These are phyloP conservation scores for Tiliqua scincoides DNA, from an alignment of 2,113 vertebrate genomes.

Conservation along the genomic window DNA sequence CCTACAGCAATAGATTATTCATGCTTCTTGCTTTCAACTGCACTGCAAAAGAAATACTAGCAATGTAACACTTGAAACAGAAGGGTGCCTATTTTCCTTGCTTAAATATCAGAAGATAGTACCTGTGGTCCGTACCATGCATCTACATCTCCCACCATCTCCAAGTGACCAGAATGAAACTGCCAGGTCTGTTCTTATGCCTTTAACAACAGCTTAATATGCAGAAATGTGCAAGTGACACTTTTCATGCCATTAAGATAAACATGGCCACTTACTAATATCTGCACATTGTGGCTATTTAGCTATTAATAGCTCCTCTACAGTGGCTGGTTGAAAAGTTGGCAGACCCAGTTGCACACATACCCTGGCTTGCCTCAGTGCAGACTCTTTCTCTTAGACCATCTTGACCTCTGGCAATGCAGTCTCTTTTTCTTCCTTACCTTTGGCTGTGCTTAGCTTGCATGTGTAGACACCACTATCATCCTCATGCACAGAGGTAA, in stretches of 20 bases:
- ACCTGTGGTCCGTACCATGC: background rate
- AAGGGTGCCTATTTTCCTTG: background rate
- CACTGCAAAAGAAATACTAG: background rate
- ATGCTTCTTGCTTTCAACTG: background rate
- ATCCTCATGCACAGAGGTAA: constrained; percentile 96
- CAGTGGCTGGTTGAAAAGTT: background rate
- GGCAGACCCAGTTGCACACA: background rate
- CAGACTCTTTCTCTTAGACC: background rate
- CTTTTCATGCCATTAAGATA: background rate
- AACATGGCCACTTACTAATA: background rate
- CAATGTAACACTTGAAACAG: background rate
- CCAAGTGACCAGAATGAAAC: background rate
- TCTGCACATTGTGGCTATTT: background rate
- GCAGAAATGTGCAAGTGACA: background rate
- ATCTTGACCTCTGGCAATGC: background rate
- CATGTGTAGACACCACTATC: constrained; percentile 94
- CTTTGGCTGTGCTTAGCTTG: constrained; percentile 96
- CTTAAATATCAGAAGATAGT: background rate
- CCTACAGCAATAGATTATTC: background rate
- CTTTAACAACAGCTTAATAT: background rate
- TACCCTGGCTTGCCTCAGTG: background rate
- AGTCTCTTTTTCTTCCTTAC: constrained; percentile 62
- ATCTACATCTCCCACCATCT: background rate
- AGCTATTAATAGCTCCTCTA: background rate
- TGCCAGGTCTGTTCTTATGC: no score